Base-by-base conservation (phyloP, 2,888 invertebrate genomes). In the Andrena chrysosceles region DNA sequence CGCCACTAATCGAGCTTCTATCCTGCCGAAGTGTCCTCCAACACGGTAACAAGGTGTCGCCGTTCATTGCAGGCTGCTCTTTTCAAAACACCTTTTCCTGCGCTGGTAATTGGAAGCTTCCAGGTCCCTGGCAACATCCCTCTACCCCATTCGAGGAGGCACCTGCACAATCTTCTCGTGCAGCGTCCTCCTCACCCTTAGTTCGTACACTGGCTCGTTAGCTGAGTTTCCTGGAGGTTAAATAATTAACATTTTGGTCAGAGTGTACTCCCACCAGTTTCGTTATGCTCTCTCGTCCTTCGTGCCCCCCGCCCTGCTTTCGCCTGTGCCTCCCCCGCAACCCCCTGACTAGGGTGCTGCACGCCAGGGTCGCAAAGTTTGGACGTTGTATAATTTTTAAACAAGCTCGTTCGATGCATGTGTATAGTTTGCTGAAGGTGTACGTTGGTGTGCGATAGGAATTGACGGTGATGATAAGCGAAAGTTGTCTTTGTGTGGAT, bases 231-330 rank as follows among this genome's bases (percentile, higher is more conserved):
- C 91, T 84, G 91, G 90, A 91, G 90, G 91, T 92, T 91, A 89
- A 92, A 92, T 92, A 93, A 93, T 92, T 91, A 92, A 92, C 91
- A 92, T 93, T 93, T 92, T 89, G 92, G 92, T 90, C 87, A 89
- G 90, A 91, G 90, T 90, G 87, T 86, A 87, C 88, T 86, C 85
- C 79, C 86, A 76, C 82, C 76, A 81, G 77, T 82, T 86, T 85
- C 84, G 77, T 86, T 80, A 83, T 71, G 67, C 70, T 77, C 77
- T 70, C 62, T 60, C 56, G 49, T 20, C 64, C 74, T 77, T 69
- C 52, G 8, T 64, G 68, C 60, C 72, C 59, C 67, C 52, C 60
- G 85, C 76, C 66, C 66, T 72, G 31, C 70, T 72, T 60, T 66
- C 54, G 69, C 29, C 7, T n/a, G 52, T 20, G 64, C 67, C 59